These are phyloP conservation scores for Amphiprion clarkii DNA, from an alignment of 2,797 vertebrate genomes.

Conservation along the genomic window DNA sequence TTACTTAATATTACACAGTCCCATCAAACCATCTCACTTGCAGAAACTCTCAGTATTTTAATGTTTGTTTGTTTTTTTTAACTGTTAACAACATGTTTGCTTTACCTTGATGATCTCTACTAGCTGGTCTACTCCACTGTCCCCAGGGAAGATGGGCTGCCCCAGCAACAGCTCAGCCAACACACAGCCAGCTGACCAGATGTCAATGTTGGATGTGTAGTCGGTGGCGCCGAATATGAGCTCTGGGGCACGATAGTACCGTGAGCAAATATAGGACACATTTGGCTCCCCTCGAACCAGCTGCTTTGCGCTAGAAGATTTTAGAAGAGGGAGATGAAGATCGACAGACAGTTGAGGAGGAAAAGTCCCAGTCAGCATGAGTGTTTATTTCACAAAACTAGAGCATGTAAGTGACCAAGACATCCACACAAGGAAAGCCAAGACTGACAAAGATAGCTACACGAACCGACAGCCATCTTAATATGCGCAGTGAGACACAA, in stretches of 20 bases:
- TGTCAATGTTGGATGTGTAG: constrained; percentile 96
- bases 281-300: constrained; percentile 94
- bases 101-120: constrained; percentile 96
- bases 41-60: neutral
- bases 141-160: constrained; percentile 95
- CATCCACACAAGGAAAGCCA: constrained; percentile 11
- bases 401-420: constrained; percentile 5
- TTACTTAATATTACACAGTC: too few species aligned
- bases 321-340: constrained; percentile 10
- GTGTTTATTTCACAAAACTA: constrained; percentile 13
- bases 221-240: constrained; percentile 97
- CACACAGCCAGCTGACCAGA: constrained; percentile 97
- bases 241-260: constrained; percentile 96
- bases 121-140: constrained; percentile 96
- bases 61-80: neutral
- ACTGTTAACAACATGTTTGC: neutral
- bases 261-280: constrained; percentile 97
- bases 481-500: constrained; percentile 17
- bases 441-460: constrained; percentile 28
- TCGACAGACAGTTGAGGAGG: constrained; percentile 15
- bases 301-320: constrained; percentile 90
- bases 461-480: constrained; percentile 25
- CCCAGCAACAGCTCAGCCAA: constrained; percentile 93
- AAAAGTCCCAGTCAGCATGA: neutral
- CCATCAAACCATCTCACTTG: neutral